phyloP scores from a whole-genome alignment of 2,888 invertebrate species.

The Punctoribates punctum region DNA sequence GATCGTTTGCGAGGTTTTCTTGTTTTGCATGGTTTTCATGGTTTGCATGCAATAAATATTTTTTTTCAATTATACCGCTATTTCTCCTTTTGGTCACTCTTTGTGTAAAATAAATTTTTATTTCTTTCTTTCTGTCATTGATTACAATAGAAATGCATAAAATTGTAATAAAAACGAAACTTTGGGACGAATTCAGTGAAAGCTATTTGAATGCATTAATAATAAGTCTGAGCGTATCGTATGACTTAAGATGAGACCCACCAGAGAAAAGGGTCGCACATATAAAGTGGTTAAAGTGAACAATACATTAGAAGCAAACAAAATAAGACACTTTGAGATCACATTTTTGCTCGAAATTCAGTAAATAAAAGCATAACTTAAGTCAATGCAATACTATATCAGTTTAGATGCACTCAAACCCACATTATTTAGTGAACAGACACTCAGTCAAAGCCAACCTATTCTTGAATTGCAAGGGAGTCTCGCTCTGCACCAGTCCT shows the following conservation, averaged over 20 bases:
- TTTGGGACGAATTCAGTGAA: background rate
- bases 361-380: slow-evolving; percentile 25
- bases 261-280: background rate
- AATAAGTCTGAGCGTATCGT: background rate
- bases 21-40: background rate
- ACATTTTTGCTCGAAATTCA: slow-evolving; percentile 32
- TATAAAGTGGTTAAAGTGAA: slow-evolving; percentile 11
- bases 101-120: background rate
- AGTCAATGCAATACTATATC: slow-evolving; percentile 3
- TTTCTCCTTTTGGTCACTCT: background rate
- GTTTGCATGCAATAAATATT: slow-evolving; percentile 8
- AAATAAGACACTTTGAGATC: slow-evolving; percentile 28
- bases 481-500: background rate
- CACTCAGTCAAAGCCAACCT: background rate
- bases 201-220: slow-evolving; percentile 5
- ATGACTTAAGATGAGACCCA: background rate
- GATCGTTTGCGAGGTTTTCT: too few relatives aligned
- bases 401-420: background rate
- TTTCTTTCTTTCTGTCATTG: background rate
- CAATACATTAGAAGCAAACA: slow-evolving; percentile 15
- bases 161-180: background rate
- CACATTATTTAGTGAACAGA: slow-evolving; percentile 19
- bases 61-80: slow-evolving; percentile 7
- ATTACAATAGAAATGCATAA: background rate
- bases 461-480: slow-evolving; percentile 5